Evolutionary conservation across 1,140 invertebrate genomes (phyloP), one percentile per base, ranked within the genome.

Genomic region (Ganaspis sp.): DNA sequence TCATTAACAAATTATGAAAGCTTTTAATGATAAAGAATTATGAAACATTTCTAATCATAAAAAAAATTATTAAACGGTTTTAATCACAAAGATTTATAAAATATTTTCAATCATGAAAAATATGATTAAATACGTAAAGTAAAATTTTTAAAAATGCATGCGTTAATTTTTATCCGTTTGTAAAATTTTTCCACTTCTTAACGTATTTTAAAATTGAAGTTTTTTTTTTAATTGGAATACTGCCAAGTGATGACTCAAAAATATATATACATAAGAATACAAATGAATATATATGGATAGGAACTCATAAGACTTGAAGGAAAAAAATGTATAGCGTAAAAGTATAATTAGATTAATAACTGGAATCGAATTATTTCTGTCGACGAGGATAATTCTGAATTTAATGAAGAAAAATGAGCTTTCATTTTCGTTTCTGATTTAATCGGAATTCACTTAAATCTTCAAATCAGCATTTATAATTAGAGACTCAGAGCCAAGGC

Each of bases 401-500:
- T 40, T 11, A 40, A 11, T 40, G 2, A 45, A 15, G 4, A 45
- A 15, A 45, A 15, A 45, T 1, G 4, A 17, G n/a, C 45, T 17
- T 17, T 49, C n/a, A 49, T 49, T 49, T 64, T n/a, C 9, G 11
- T n/a, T n/a, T 5, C 8, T 29, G 23, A 29, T 64, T 29, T 64
- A 64, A 64, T 64, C 23, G n/a, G 6, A 64, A 29, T 64, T 64
- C 23, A 49, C 2, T 6, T 12, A 29, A 29, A 26, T 29, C 23
- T 29, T 26, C n/a, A 64, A 64, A 64, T 64, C 23, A 29, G 15
- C 58, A 11, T 64, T 64, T 64, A 6, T 26, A 29, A 64, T 64
- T 29, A 64, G 11, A 64, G 58, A 15, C 15, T 9, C 26, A 29
- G 23, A 64, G 58, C 58, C 58, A 64, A 64, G 58, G n/a, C 23